Base-by-base conservation (phyloP, 2,113 vertebrate species). In the Callospermophilus lateralis region DNA sequence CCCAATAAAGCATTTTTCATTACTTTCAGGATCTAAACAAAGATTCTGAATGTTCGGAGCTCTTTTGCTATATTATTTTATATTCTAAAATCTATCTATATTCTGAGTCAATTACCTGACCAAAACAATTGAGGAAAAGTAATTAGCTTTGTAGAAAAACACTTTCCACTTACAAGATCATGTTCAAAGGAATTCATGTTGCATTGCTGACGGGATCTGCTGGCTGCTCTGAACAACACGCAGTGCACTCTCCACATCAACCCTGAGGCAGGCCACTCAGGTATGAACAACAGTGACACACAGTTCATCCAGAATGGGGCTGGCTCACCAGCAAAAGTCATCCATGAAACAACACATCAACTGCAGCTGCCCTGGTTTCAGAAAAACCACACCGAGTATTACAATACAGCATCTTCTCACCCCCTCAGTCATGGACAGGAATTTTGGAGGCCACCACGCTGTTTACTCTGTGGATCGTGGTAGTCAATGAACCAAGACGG, bases 381-480 rank as follows among this genome's bases (percentile, higher is more conserved):
- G 97, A 63, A 92, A 96, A 96, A 87, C 53, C 61, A 70, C 53
- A 67, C 45, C 51, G 67, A 70, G 61, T 67, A 72, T 70, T 28
- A 53, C 17, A 90, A 48, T 19, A 16, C 4, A 16, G 51, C 51
- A 53, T 53, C 51, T 53, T 2, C 76, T 84, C 17, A 48, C 15
- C 53, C 58, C 39, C 12, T 98, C 97, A 98, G 93, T 98, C 98
- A 34, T 4, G 96, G 95, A 80, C 96, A 26, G 98, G 97, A 26
- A 95, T 94, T 72, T 98, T 99, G 98, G 99, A 99, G 37, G 99
- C 99, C 97, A 99, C 99, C 92, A 97, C 98, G 92, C 99, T 99
- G 77, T 99, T 99, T 11, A 99, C 99, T 97, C 99, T 99, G 98
- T 99, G 99, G 97, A 99, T 99, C 3, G 99, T 99, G 6, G 99